These are phyloP conservation scores for Anguilla marmorata DNA, from an alignment of 2,797 vertebrate species.

Conservation along the genomic window DNA sequence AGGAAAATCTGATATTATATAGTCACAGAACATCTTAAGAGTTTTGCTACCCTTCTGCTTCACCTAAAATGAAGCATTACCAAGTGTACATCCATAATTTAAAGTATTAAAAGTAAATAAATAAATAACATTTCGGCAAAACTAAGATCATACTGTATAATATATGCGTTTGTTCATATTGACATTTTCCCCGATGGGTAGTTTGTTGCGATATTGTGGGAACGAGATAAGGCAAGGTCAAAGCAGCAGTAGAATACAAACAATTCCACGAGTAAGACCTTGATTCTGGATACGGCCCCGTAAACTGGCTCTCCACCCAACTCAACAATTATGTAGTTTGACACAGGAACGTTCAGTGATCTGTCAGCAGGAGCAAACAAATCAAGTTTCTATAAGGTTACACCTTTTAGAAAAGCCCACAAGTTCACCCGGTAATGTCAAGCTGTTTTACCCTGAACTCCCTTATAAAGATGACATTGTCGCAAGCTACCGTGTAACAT, in stretches of 20 bases:
- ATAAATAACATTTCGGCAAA: neutral
- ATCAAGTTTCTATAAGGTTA: constrained; percentile 47
- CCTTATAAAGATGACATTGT: constrained; percentile 32
- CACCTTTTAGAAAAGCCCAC: constrained; percentile 55
- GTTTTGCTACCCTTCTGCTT: neutral
- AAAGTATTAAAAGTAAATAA: no score
- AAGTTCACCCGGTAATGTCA: constrained; percentile 53
- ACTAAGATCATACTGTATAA: neutral
- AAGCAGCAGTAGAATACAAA: constrained; percentile 44
- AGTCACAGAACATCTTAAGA: neutral
- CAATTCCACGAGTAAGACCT: constrained; percentile 50
- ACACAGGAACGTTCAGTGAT: constrained; percentile 57
- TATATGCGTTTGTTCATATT: neutral
- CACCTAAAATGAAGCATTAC: neutral
- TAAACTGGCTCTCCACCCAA: constrained; percentile 34
- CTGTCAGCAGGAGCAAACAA: constrained; percentile 48
- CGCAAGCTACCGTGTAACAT: constrained; percentile 13
- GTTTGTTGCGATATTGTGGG: constrained; percentile 23
- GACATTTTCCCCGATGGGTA: neutral
- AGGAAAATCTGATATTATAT: neutral
- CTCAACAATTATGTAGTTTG: constrained; percentile 47
- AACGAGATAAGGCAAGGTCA: constrained; percentile 60
- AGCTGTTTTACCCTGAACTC: constrained; percentile 28
- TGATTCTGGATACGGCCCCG: constrained; percentile 32
- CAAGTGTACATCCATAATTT: neutral